Percentiles rank a stretch among this genome's conserved stretches.
These are phyloP conservation scores for Pseudachorutes palmiensis DNA, from an alignment of 1,140 invertebrate species.

Conservation along the genomic window DNA sequence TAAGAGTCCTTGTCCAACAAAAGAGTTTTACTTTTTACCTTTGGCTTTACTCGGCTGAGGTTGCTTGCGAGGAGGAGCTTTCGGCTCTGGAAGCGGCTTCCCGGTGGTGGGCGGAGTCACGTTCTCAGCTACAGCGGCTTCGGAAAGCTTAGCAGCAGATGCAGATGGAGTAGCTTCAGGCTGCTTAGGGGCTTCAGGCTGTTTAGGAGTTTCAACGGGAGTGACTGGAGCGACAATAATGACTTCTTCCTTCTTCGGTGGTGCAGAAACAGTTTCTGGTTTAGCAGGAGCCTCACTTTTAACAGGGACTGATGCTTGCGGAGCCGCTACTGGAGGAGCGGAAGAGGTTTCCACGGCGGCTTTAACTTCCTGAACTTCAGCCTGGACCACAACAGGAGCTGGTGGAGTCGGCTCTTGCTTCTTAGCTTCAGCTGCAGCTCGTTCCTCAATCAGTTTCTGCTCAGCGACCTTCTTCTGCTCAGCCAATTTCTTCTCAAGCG, in stretches of 20 bases:
- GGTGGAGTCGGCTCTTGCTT: too few species aligned
- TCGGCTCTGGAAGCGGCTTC: constrained; percentile 16
- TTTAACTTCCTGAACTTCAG: too few species aligned
- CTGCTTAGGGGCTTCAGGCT: constrained; percentile 22
- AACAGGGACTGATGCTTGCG: too few species aligned
- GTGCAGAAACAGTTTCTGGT: too few species aligned
- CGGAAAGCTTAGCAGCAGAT: background rate
- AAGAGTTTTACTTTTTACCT: constrained; percentile 31
- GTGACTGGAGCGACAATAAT: too few species aligned
- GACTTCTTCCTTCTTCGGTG: too few species aligned
- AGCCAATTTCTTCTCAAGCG: constrained; percentile 32
- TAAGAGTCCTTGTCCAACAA: background rate
- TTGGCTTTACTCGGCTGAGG: constrained; percentile 20
- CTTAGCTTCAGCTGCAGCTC: constrained; percentile 17
- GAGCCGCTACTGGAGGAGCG: too few species aligned
- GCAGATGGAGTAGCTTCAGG: constrained; percentile 1
- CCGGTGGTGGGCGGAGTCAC: background rate
- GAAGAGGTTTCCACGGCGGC: too few species aligned
- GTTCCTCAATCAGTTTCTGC: constrained; percentile 31
- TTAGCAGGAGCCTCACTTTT: too few species aligned
- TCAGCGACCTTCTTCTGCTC: constrained; percentile 33
- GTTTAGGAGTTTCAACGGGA: constrained; percentile 6
- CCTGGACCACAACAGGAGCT: too few species aligned
- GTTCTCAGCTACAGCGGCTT: constrained; percentile 6
- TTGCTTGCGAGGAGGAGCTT: constrained; percentile 26